Conservation (phyloP, 53 echinoderm and acorn worm species). For the Temnopleurus reevesii region DNA sequence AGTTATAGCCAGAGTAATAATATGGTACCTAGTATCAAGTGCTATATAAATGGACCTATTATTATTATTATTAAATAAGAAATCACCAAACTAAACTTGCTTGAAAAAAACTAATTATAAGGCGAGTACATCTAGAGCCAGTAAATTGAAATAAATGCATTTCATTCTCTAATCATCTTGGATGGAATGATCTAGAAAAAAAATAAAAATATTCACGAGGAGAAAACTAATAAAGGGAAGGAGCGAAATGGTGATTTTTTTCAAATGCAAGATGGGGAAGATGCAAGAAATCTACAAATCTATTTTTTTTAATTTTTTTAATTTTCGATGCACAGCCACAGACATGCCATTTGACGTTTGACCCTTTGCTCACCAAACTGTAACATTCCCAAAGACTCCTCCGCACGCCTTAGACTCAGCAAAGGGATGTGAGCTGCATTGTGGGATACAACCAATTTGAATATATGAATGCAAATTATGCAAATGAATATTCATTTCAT, state of each 20-base stretch:
- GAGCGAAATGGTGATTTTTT: neutral
- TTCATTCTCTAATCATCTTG: too few relatives aligned
- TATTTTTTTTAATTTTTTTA: neutral
- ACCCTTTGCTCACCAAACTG: constrained; percentile 54
- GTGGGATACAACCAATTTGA: neutral
- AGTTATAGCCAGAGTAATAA: too few relatives aligned
- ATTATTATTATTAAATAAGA: too few relatives aligned
- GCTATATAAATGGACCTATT: too few relatives aligned
- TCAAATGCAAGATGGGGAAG: neutral
- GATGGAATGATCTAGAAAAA: too few relatives aligned
- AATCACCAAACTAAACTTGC: too few relatives aligned
- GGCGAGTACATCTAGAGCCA: too few relatives aligned
- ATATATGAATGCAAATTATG: neutral
- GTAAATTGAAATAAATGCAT: too few relatives aligned
- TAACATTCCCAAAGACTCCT: constrained; percentile 51
- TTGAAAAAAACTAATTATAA: too few relatives aligned
- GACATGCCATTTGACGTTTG: constrained; percentile 19
- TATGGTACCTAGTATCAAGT: too few relatives aligned
- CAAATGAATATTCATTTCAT: too few relatives aligned
- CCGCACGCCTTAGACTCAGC: constrained; percentile 47
- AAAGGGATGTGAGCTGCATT: constrained; percentile 42
- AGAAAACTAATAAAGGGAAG: neutral
- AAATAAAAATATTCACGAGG: too few relatives aligned
- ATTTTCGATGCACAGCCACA: neutral
- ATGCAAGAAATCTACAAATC: neutral